Evolutionary conservation across 2,113 vertebrate genomes (phyloP).

Genomic region (Protobothrops mucrosquamatus): DNA sequence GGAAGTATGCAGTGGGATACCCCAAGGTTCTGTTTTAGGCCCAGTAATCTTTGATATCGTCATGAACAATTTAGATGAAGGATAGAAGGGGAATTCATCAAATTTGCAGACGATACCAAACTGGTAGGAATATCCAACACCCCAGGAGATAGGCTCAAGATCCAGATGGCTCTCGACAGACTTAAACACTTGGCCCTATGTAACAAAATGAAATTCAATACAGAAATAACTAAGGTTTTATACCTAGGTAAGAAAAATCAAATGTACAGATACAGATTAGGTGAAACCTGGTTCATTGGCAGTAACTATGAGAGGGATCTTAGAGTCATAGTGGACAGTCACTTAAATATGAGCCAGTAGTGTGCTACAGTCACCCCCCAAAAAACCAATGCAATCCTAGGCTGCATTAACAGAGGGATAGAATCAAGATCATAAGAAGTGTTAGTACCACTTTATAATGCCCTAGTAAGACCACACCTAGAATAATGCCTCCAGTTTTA

Average conservation of each 20-base stretch:
- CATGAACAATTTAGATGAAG: background rate
- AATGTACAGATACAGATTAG: background rate
- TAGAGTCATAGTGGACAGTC: background rate
- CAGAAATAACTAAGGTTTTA: background rate
- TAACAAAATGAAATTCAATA: background rate
- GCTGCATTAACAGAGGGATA: background rate
- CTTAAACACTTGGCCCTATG: background rate
- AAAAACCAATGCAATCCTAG: background rate
- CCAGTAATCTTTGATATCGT: background rate
- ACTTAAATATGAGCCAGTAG: background rate
- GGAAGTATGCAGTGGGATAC: background rate
- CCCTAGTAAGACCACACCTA: background rate
- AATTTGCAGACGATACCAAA: background rate
- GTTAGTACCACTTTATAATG: background rate
- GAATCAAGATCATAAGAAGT: background rate
- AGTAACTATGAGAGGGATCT: background rate
- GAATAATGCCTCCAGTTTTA: background rate
- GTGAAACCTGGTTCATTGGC: background rate
- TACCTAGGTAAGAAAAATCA: background rate
- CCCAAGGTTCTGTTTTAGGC: background rate
- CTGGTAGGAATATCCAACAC: background rate
- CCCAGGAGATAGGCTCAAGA: background rate
- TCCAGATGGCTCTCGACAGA: background rate
- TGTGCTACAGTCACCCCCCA: background rate
- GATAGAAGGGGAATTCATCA: background rate